phyloP scores from a whole-genome alignment of 2,113 vertebrate genomes.

The Mobula birostris region DNA sequence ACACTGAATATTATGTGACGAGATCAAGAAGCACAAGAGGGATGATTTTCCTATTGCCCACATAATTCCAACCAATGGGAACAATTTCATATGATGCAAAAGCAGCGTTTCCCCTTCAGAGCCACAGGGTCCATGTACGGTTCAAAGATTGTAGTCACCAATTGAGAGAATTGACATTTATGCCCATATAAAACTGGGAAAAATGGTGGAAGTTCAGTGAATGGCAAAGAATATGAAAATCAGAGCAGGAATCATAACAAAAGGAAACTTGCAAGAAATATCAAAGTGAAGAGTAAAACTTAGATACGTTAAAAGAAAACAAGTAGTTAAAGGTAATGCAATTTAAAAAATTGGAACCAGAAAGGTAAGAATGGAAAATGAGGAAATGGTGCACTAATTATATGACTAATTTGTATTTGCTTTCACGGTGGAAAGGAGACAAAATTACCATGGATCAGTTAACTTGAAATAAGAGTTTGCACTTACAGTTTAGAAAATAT shows the following conservation, averaged over 20 bases:
- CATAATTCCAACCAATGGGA: background rate
- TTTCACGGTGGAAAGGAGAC: background rate
- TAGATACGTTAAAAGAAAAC: background rate
- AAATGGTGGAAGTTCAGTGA: background rate
- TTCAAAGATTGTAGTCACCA: too few species aligned
- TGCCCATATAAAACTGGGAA: background rate
- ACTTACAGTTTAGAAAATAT: background rate
- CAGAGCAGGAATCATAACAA: background rate
- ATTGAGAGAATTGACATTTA: too few species aligned
- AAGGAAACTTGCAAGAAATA: background rate
- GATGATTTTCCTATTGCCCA: too few species aligned
- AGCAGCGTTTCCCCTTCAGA: background rate
- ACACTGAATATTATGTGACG: too few species aligned
- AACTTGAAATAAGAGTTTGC: background rate
- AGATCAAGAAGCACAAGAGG: too few species aligned
- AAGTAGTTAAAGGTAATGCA: background rate
- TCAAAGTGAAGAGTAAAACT: background rate
- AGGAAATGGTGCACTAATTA: background rate
- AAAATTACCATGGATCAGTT: background rate
- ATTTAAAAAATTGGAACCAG: background rate
- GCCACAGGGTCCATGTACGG: too few species aligned
- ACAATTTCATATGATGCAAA: background rate
- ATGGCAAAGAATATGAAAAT: background rate
- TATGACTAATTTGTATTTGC: background rate
- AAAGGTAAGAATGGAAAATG: background rate